A percentile compares a stretch with the other conserved stretches of the same genome.
Evolutionary conservation across 2,113 vertebrate species (phyloP).

Genomic region (Corythoichthys haematopterus): DNA sequence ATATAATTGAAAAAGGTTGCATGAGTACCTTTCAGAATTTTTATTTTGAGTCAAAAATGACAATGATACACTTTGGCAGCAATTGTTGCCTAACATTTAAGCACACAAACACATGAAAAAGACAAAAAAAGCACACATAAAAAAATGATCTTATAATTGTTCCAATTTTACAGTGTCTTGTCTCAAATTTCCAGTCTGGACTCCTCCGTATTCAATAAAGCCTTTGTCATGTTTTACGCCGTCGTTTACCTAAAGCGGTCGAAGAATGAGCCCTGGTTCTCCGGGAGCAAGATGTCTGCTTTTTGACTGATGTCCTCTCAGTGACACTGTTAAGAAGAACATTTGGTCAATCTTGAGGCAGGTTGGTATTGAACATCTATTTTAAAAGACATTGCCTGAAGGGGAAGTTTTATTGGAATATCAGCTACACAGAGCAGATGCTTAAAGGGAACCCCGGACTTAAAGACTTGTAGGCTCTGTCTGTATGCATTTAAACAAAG

Average conservation of each 20-base stretch:
- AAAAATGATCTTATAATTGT: not conserved
- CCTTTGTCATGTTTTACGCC: constrained; percentile 31
- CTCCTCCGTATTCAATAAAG: not conserved
- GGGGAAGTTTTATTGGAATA: not conserved
- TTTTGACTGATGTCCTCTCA: constrained; percentile 15
- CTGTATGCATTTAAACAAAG: no score
- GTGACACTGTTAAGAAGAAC: constrained; percentile 27
- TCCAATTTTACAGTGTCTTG: not conserved
- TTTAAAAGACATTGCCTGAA: not conserved
- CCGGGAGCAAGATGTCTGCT: constrained; percentile 19
- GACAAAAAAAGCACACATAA: not conserved
- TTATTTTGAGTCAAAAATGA: no score
- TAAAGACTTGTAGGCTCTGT: no score
- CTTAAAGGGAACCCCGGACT: no score
- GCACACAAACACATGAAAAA: not conserved
- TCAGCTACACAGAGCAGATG: not conserved
- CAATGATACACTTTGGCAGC: no score
- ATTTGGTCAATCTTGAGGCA: constrained; percentile 4
- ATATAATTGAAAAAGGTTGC: no score
- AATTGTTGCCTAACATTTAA: not conserved
- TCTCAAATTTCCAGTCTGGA: not conserved
- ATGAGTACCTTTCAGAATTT: no score
- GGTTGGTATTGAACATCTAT: not conserved
- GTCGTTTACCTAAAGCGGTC: constrained; percentile 29
- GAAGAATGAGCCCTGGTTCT: not conserved